These are phyloP conservation scores for Peromyscus californicus DNA, from an alignment of 2,113 vertebrate species.

Conservation along the genomic window DNA sequence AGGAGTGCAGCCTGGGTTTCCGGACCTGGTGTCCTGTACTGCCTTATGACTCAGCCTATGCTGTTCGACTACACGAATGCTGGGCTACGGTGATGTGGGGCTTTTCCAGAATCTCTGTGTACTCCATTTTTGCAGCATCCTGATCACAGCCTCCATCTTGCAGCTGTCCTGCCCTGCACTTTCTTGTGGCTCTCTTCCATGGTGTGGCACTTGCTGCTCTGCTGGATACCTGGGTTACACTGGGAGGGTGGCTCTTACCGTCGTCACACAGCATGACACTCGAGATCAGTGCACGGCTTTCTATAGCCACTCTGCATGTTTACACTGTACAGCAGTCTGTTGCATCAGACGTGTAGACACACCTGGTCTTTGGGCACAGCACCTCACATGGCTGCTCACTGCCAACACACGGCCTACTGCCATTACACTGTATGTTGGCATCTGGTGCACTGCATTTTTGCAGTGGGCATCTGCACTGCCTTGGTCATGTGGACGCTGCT, in stretches of 20 bases:
- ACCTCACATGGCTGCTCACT: neutral
- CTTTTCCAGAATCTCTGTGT: neutral
- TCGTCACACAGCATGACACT: too few relatives aligned
- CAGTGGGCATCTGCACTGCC: neutral
- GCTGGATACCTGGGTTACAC: neutral
- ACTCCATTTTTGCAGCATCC: neutral
- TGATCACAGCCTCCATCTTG: neutral
- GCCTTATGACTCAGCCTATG: neutral
- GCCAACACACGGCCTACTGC: slow-evolving; percentile 19
- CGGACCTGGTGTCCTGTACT: neutral
- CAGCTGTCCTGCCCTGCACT: neutral
- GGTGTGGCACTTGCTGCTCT: neutral
- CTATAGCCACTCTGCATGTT: neutral
- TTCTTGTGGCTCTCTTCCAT: neutral
- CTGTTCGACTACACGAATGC: fast-evolving
- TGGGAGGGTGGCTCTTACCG: neutral
- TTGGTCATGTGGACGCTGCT: neutral
- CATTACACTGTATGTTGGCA: neutral
- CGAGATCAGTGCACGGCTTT: neutral
- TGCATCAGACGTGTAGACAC: neutral
- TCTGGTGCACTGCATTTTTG: neutral
- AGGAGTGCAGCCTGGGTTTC: neutral
- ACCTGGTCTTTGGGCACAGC: neutral
- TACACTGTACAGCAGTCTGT: neutral
- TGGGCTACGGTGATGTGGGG: fast-evolving